Percentiles rank a stretch among this genome's conserved stretches.
Conservation (phyloP, 2,797 vertebrate genomes). For the Lemur catta region DNA sequence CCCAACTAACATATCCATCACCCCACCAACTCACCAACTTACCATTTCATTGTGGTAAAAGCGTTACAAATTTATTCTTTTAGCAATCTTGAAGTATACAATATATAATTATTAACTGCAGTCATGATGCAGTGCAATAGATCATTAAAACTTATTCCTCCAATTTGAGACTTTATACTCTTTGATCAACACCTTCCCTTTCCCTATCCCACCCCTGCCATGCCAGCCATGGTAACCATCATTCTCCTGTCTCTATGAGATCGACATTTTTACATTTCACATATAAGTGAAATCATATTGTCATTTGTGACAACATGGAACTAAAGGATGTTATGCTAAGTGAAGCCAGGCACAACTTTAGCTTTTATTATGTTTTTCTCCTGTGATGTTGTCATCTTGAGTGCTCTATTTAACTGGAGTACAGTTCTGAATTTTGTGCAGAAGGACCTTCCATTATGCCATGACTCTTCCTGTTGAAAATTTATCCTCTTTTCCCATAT, state of each 20-base stretch:
- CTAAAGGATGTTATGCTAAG: not conserved
- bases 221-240: no score
- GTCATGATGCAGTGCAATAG: no score
- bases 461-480: not conserved
- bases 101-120: not conserved
- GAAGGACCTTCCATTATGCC: not conserved
- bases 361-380: not conserved
- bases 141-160: not conserved
- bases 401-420: not conserved
- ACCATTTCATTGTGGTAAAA: not conserved
- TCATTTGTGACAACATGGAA: not conserved
- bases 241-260: not conserved
- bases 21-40: not conserved
- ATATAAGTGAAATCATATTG: accelerated
- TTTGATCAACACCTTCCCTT: not conserved
- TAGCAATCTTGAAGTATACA: not conserved
- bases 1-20: not conserved
- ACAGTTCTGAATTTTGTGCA: not conserved
- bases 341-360: not conserved
- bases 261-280: not conserved
- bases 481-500: not conserved
- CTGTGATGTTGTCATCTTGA: not conserved
- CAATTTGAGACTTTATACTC: not conserved
- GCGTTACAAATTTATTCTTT: not conserved
- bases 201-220: not conserved